Base-by-base conservation (phyloP, 2,113 vertebrate species). In the Suricata suricatta region DNA sequence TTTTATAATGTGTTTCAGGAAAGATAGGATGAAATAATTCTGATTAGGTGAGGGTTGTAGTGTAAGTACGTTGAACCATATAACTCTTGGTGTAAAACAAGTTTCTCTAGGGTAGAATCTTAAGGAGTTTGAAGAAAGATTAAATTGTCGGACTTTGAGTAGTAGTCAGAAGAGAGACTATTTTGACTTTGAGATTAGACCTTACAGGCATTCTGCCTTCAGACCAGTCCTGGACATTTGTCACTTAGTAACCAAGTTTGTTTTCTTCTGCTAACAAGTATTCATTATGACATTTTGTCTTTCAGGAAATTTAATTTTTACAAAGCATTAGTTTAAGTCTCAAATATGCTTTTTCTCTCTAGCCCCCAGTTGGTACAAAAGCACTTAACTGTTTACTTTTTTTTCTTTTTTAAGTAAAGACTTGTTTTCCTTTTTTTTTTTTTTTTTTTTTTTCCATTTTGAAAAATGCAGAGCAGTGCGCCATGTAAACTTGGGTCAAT, bases 91-190 rank as follows among this genome's bases (percentile, higher is more conserved):
- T 79, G 8, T 83, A 60, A 90, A 79, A 19, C 29, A 72, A 44
- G 14, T 74, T 96, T 88, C 47, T 47, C 21, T 94, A 29, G 17
- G 10, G n/a, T 94, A 57, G 54, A 57, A 47, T 76, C 21, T 66
- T 66, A 13, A 83, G 52, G 72, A 79, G 52, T 82, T 85, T 38
- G 66, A 93, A 80, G 77, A 66, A 76, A 76, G 33, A 17, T 9
- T 85, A 64, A 93, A 16, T 44, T 93, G 60, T 44, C 88, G 80
- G 17, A 47, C 94, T 97, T 82, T 83, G 57, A 90, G 91, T 92
- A 27, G 3, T 60, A 3, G 21, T 81, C 17, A 71, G 52, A 27
- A 89, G 31, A 93, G 31, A 93, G 52, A 31, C 44, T 44, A 2
- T 88, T 87, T n/a, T 79, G 57, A 90, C 21, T 72, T 87, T 16